Conservation (phyloP, 2,888 invertebrate species). For the Sisyra terminalis region DNA sequence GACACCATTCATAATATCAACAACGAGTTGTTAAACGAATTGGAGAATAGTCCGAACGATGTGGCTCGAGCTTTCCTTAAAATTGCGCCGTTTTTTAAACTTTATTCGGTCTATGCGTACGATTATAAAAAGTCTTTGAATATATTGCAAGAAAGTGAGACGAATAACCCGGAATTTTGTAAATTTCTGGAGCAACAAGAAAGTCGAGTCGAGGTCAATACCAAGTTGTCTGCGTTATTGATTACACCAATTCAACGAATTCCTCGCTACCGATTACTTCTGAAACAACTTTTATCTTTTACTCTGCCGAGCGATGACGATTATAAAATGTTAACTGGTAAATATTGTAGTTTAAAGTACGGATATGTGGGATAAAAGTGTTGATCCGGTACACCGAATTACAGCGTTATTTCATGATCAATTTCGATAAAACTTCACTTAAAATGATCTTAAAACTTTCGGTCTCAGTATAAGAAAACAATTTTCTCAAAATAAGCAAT, state of each 20-base stretch:
- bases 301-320: slow-evolving; percentile 39
- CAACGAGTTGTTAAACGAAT: slow-evolving; percentile 37
- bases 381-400: too few relatives aligned
- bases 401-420: too few relatives aligned
- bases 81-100: slow-evolving; percentile 59
- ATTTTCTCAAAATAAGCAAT: too few relatives aligned
- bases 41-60: slow-evolving; percentile 36
- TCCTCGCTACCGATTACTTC: slow-evolving; percentile 54
- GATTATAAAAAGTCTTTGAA: slow-evolving; percentile 47
- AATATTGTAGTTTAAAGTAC: slow-evolving; percentile 9
- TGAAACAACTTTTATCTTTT: slow-evolving; percentile 47
- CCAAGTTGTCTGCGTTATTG: slow-evolving; percentile 51
- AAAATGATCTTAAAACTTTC: too few relatives aligned
- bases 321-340: slow-evolving; percentile 34
- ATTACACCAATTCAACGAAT: slow-evolving; percentile 66
- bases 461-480: too few relatives aligned
- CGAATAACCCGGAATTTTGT: slow-evolving; percentile 33
- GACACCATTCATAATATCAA: slow-evolving; percentile 45
- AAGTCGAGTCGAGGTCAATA: slow-evolving; percentile 48
- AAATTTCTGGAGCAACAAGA: slow-evolving; percentile 45
- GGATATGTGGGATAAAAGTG: too few relatives aligned
- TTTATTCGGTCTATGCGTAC: slow-evolving; percentile 62
- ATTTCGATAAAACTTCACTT: too few relatives aligned
- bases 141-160: slow-evolving; percentile 38
- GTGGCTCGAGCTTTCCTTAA: slow-evolving; percentile 48